Conservation (phyloP, 2,797 vertebrate genomes). For the Malurus leucopterus region DNA sequence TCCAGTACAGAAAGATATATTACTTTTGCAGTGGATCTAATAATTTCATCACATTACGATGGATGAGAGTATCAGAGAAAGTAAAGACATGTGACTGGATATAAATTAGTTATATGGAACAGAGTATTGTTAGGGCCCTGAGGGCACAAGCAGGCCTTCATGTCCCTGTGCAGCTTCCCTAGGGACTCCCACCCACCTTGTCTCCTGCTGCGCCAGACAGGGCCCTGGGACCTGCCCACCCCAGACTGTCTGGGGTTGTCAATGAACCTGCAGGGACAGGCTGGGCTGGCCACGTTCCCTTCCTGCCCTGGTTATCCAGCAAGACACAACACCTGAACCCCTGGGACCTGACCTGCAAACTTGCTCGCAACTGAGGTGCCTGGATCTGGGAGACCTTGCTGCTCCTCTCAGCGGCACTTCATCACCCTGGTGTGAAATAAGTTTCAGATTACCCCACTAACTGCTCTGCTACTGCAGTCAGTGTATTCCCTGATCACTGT, state of each 20-base stretch:
- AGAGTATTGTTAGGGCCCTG: background rate
- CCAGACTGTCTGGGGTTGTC: background rate
- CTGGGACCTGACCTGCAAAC: background rate
- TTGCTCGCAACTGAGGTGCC: rapidly evolving
- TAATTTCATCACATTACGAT: background rate
- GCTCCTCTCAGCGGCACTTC: background rate
- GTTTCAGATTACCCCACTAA: background rate
- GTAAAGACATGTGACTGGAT: background rate
- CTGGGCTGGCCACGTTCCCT: rapidly evolving
- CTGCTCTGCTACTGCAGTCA: background rate
- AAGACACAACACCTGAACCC: background rate
- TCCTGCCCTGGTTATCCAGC: too few species aligned
- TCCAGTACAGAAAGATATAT: background rate
- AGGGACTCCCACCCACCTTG: background rate
- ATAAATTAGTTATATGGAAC: background rate
- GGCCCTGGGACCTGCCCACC: background rate
- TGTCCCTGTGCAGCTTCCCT: background rate
- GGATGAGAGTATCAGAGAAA: background rate
- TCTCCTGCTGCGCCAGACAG: background rate
- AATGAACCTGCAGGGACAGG: background rate
- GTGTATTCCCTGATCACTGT: too few species aligned
- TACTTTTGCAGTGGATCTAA: background rate
- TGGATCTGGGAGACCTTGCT: background rate
- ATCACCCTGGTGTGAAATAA: background rate
- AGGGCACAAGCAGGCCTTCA: background rate